These are phyloP conservation scores for Galeopsomyia nigrocyanea DNA, from an alignment of 2,888 invertebrate species.

Conservation along the genomic window DNA sequence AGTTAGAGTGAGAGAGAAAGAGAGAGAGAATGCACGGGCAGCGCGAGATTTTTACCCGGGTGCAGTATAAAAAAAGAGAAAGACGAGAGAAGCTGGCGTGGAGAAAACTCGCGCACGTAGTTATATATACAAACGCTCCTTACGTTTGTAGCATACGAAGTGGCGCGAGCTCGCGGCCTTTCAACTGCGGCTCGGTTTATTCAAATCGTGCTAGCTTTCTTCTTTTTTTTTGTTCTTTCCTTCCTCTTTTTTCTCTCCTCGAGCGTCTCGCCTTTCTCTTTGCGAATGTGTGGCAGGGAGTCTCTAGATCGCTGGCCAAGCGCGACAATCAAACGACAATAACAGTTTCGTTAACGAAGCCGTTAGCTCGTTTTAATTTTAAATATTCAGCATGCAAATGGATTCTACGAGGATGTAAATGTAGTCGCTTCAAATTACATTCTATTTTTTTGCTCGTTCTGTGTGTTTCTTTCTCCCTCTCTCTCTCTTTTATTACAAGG, in stretches of 20 bases:
- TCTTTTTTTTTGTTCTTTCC: no score
- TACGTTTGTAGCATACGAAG: conserved; percentile 59
- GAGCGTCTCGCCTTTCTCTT: conserved; percentile 6
- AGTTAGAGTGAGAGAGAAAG: background rate
- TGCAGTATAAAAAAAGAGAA: conserved; percentile 1
- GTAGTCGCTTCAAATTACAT: conserved; percentile 35
- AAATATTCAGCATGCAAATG: conserved; percentile 44
- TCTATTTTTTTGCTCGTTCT: conserved; percentile 41
- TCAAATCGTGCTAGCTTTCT: conserved; percentile 55
- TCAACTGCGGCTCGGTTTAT: conserved; percentile 59
- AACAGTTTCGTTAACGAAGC: conserved; percentile 40
- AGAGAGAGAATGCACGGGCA: background rate
- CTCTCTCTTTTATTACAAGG: background rate
- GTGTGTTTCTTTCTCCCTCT: conserved; percentile 5
- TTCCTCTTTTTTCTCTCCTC: background rate
- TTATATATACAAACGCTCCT: conserved; percentile 53
- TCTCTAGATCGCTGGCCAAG: no score
- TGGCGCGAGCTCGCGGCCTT: conserved; percentile 55
- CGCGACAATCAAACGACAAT: conserved; percentile 41
- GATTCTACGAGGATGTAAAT: conserved; percentile 42
- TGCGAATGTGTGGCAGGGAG: background rate
- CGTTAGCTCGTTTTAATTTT: conserved; percentile 36
- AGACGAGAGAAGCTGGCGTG: background rate
- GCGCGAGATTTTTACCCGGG: conserved; percentile 12
- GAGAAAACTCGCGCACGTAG: conserved; percentile 51